phyloP scores from a whole-genome alignment of 2,797 vertebrate species.

The Gila robusta region DNA sequence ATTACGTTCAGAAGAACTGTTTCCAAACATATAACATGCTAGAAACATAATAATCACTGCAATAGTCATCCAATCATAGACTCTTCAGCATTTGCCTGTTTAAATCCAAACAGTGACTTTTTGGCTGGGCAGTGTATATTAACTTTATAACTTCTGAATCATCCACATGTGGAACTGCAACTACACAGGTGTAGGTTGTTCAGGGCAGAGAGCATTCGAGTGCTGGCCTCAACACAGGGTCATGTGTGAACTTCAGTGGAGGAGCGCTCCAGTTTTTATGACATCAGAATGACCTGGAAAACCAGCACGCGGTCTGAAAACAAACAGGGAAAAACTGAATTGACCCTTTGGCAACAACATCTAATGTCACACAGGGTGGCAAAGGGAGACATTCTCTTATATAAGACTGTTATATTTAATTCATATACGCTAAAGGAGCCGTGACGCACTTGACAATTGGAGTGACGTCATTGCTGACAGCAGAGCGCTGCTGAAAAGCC shows the following conservation, averaged over 20 bases:
- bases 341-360: slow-evolving; percentile 42
- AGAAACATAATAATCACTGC: too few relatives aligned
- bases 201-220: background rate
- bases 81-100: too few relatives aligned
- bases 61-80: too few relatives aligned
- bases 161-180: background rate
- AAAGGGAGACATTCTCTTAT: slow-evolving; percentile 47
- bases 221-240: slow-evolving; percentile 31
- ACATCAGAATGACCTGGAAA: slow-evolving; percentile 49
- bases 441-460: slow-evolving; percentile 38
- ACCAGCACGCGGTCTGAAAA: slow-evolving; percentile 42
- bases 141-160: background rate
- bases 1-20: too few relatives aligned
- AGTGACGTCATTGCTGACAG: slow-evolving; percentile 41
- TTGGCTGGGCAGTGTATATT: too few relatives aligned
- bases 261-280: slow-evolving; percentile 27
- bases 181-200: background rate
- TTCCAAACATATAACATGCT: too few relatives aligned
- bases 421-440: slow-evolving; percentile 20
- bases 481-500: slow-evolving; percentile 20
- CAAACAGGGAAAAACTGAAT: slow-evolving; percentile 35
- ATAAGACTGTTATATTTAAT: slow-evolving; percentile 52
- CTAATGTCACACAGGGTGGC: slow-evolving; percentile 39
- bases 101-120: background rate
- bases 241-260: background rate